phyloP scores from a whole-genome alignment of 2,113 vertebrate genomes.

The Chelonoidis abingdonii region DNA sequence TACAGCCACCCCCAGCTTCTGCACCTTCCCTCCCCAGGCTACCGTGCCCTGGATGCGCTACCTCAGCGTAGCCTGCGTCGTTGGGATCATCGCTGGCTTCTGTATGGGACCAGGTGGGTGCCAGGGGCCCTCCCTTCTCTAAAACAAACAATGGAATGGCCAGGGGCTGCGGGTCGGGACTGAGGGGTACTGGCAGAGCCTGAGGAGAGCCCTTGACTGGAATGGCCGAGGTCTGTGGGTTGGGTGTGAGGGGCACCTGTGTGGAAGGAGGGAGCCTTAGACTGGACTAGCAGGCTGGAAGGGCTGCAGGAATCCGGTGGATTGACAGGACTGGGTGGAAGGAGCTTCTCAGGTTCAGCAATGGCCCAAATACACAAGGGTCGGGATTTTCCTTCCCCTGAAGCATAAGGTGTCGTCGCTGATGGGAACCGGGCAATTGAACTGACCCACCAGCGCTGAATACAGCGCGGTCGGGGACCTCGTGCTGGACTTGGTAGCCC shows the following conservation, averaged over 20 bases:
- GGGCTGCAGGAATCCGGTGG: not conserved
- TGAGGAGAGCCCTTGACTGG: not conserved
- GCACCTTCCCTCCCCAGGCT: slow-evolving; percentile 53
- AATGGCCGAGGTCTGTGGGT: accelerated
- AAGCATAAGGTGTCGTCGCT: not conserved
- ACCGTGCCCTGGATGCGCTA: slow-evolving; percentile 85
- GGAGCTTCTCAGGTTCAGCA: not conserved
- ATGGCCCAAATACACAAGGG: not conserved
- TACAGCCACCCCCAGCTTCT: not conserved
- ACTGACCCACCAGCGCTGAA: too few relatives aligned
- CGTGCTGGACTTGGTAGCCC: too few relatives aligned
- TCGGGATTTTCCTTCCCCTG: not conserved
- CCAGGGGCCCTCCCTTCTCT: accelerated
- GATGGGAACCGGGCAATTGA: too few relatives aligned
- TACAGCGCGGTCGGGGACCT: too few relatives aligned
- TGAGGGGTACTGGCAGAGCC: too few relatives aligned
- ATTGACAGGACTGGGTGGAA: too few relatives aligned
- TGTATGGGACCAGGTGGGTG: slow-evolving; percentile 91
- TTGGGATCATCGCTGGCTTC: slow-evolving; percentile 92
- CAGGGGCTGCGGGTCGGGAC: too few relatives aligned
- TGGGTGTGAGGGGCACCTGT: not conserved
- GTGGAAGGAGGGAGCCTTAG: not conserved
- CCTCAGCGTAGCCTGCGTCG: slow-evolving; percentile 84
- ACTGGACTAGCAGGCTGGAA: not conserved
- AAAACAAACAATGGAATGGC: accelerated